Evolutionary conservation across 2,113 vertebrate species (phyloP).

Genomic region (Hucho hucho): DNA sequence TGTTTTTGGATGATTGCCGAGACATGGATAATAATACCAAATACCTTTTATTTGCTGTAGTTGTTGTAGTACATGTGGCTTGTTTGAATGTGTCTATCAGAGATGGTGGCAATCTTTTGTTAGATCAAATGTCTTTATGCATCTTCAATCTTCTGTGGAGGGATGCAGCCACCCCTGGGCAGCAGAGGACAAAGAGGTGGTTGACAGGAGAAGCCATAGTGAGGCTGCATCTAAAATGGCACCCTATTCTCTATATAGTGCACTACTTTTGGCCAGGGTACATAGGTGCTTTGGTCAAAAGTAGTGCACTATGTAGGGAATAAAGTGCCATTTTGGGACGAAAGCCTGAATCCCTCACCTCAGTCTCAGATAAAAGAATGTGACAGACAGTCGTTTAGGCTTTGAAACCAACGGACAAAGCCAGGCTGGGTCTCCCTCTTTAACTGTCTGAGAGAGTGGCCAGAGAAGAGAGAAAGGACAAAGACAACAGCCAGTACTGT

Average conservation of each 20-base stretch:
- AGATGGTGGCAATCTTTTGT: not conserved
- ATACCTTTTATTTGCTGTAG: not conserved
- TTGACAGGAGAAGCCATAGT: conserved; percentile 4
- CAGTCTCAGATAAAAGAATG: conserved; percentile 14
- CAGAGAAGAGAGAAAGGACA: conserved; percentile 6
- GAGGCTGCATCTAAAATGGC: no score
- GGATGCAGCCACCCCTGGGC: conserved; percentile 2
- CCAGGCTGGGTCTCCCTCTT: not conserved
- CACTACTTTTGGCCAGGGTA: no score
- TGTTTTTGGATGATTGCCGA: not conserved
- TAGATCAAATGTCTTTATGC: not conserved
- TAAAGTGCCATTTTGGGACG: no score
- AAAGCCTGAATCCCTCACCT: not conserved
- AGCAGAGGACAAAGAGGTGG: conserved; percentile 14
- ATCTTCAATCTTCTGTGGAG: not conserved
- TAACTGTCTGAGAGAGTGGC: not conserved
- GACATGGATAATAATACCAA: not conserved
- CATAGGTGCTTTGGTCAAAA: no score
- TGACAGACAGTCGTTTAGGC: conserved; percentile 19
- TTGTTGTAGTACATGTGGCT: not conserved
- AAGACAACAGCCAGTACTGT: not conserved
- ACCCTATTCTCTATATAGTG: no score
- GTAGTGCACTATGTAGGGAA: no score
- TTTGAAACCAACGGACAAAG: not conserved
- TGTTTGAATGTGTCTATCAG: not conserved